These are phyloP conservation scores for Petrolisthes manimaculis DNA, from an alignment of 2,888 invertebrate species.

Conservation along the genomic window DNA sequence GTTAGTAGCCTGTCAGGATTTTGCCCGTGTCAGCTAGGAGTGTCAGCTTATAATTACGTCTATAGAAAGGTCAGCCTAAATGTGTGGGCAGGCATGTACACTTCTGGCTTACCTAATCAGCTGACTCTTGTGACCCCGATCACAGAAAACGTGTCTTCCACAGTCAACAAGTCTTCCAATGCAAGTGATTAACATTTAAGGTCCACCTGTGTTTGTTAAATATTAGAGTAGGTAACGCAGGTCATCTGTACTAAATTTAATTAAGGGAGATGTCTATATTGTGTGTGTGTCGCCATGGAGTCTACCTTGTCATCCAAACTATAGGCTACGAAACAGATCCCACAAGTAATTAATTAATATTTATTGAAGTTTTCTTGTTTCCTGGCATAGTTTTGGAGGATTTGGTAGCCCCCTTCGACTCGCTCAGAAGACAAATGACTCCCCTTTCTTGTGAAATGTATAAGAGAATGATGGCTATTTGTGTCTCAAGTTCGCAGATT, in stretches of 20 bases:
- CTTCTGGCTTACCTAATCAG: background rate
- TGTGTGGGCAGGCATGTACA: background rate
- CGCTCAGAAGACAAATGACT: background rate
- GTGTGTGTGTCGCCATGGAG: background rate
- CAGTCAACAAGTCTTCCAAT: slow-evolving; percentile 57
- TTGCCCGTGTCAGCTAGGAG: slow-evolving; percentile 7
- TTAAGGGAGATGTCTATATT: background rate
- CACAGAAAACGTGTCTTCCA: slow-evolving; percentile 45
- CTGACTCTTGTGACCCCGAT: slow-evolving; percentile 4
- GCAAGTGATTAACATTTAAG: slow-evolving; percentile 32
- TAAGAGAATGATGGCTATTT: background rate
- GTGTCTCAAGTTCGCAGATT: background rate
- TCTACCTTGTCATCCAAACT: background rate
- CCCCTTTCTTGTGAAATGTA: background rate
- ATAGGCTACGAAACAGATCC: background rate
- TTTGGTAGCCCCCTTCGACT: background rate
- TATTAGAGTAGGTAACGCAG: slow-evolving; percentile 22
- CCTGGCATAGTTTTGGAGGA: background rate
- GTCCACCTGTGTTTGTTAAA: background rate
- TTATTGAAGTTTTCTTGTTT: background rate
- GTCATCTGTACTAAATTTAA: background rate
- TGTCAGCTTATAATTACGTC: background rate
- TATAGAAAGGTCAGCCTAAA: background rate
- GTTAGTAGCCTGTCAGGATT: slow-evolving; percentile 5
- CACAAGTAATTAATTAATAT: background rate